Evolutionary conservation across 2,113 vertebrate species (phyloP).

Genomic region (Toxostoma redivivum): DNA sequence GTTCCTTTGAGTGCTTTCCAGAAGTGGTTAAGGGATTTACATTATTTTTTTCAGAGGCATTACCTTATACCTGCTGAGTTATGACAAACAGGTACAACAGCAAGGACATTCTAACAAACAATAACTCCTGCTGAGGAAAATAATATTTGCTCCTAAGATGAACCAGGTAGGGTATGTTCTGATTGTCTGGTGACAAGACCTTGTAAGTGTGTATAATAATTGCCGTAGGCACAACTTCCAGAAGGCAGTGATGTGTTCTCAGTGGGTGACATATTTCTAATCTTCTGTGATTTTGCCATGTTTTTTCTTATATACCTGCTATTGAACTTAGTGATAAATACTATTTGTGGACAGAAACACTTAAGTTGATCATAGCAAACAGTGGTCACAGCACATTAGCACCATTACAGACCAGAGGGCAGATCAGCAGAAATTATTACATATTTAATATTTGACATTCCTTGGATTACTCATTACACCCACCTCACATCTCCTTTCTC

Average conservation of each 20-base stretch:
- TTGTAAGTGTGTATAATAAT: not conserved
- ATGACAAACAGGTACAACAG: not conserved
- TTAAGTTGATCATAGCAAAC: not conserved
- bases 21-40: not conserved
- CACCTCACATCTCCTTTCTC: no score
- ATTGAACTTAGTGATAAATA: not conserved
- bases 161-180: not conserved
- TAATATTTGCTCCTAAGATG: not conserved
- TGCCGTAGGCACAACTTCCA: not conserved
- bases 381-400: not conserved
- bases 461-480: not conserved
- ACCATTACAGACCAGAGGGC: not conserved
- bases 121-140: not conserved
- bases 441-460: not conserved
- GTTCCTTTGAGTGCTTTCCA: not conserved
- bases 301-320: not conserved
- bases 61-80: not conserved
- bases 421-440: not conserved
- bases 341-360: not conserved
- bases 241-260: not conserved
- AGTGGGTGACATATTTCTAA: not conserved
- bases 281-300: not conserved
- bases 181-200: not conserved
- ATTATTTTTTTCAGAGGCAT: not conserved
- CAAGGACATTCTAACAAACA: not conserved